Evolutionary conservation across 2,113 vertebrate genomes (phyloP).

Genomic region (Ceratotherium simum): DNA sequence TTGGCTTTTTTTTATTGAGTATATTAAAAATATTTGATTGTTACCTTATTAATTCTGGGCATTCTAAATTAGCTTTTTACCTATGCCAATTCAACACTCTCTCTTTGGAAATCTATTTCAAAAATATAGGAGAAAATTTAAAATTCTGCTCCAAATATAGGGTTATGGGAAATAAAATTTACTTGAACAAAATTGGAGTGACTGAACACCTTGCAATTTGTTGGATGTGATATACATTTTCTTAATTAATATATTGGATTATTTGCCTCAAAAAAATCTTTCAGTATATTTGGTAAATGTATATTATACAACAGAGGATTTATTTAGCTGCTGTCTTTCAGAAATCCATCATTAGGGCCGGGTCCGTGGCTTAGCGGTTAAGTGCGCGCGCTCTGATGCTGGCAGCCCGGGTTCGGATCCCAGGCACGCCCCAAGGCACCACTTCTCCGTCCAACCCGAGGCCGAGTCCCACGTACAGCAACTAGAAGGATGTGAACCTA

Average conservation of each 20-base stretch:
- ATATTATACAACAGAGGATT: background rate
- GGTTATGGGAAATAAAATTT: background rate
- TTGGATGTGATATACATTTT: background rate
- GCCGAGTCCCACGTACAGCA: no score
- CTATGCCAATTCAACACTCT: slow-evolving; percentile 59
- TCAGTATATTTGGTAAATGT: background rate
- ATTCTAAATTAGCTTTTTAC: slow-evolving; percentile 68
- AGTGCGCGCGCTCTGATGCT: no score
- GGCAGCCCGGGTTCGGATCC: no score
- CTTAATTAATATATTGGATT: slow-evolving; percentile 13
- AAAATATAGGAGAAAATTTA: slow-evolving; percentile 23
- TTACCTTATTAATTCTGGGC: slow-evolving; percentile 57
- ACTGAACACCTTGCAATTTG: background rate
- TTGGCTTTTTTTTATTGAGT: slow-evolving; percentile 14
- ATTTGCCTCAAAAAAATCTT: background rate
- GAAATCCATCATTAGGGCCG: slow-evolving; percentile 29
- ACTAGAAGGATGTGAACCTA: no score
- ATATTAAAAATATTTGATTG: slow-evolving; percentile 53
- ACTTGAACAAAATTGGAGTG: background rate
- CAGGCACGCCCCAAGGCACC: no score
- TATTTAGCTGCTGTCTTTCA: background rate
- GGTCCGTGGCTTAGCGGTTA: no score
- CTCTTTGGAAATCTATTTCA: slow-evolving; percentile 23
- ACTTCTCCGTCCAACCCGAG: no score
- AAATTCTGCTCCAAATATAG: background rate